phyloP scores from a whole-genome alignment of 2,113 vertebrate genomes.

The Tinamus guttatus region DNA sequence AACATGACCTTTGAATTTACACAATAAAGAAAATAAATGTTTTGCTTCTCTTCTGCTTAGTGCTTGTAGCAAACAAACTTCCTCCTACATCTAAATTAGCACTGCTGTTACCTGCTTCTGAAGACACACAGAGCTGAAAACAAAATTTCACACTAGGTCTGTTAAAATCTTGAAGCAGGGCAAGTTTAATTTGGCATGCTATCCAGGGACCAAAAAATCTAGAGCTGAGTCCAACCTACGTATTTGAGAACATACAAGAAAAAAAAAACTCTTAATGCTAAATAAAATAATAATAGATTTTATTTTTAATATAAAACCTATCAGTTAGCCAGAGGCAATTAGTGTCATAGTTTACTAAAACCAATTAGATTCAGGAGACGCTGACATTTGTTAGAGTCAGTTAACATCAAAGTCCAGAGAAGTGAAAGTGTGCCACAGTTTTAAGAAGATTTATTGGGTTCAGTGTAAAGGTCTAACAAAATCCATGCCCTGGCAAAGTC shows the following conservation, averaged over 20 bases:
- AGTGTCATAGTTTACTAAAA: background rate
- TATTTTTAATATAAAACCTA: background rate
- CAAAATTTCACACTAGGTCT: constrained; percentile 57
- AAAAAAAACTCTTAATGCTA: background rate
- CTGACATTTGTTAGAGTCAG: background rate
- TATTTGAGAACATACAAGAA: constrained; percentile 13
- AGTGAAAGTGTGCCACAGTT: background rate
- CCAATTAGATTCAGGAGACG: background rate
- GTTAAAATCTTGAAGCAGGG: constrained; percentile 72
- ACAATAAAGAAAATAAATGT: background rate
- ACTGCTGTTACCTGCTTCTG: constrained; percentile 45
- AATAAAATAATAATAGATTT: background rate
- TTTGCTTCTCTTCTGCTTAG: background rate
- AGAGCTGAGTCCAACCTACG: constrained; percentile 65
- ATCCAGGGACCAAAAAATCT: constrained; percentile 69
- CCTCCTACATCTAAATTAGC: background rate
- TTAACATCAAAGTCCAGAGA: background rate
- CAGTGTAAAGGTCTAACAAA: background rate
- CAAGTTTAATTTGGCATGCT: constrained; percentile 70
- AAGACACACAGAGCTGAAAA: constrained; percentile 26
- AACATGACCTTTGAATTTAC: constrained; percentile 16
- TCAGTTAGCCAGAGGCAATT: background rate
- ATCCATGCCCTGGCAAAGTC: background rate
- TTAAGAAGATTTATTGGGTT: background rate
- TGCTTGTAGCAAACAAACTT: background rate